These are phyloP conservation scores for Zapus hudsonius DNA, from an alignment of 2,113 vertebrate genomes.

Conservation along the genomic window DNA sequence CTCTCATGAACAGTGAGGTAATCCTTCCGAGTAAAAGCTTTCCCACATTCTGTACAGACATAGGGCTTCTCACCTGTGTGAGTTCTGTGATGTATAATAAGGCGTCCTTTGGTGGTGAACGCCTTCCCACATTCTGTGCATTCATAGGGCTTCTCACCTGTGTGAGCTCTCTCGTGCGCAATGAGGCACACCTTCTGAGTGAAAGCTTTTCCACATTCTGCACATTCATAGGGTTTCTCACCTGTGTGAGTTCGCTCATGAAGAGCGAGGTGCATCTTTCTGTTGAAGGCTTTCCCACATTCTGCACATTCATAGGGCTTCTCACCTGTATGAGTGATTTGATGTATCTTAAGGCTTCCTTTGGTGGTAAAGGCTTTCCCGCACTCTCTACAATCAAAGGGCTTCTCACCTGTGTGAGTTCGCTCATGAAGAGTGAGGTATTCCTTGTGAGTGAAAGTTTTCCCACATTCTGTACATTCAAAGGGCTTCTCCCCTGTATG, in stretches of 20 bases:
- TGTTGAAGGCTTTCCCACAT: constrained; percentile 18
- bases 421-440: not conserved
- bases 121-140: constrained; percentile 18
- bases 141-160: constrained; percentile 29
- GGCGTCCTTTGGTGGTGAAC: not conserved
- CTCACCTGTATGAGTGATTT: not conserved
- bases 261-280: not conserved
- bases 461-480: not conserved
- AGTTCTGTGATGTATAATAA: not conserved
- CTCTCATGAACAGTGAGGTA: not conserved
- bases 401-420: constrained; percentile 9
- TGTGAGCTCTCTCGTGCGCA: not conserved
- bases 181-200: not conserved
- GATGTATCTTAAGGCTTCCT: constrained; percentile 6
- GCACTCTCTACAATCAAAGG: constrained; percentile 5
- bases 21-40: constrained; percentile 2
- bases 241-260: constrained; percentile 22
- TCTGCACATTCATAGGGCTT: constrained; percentile 7
- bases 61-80: constrained; percentile 15
- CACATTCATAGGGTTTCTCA: not conserved
- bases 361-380: not conserved
- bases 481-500: constrained; percentile 2
- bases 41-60: not conserved
- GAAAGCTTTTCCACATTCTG: constrained; percentile 10
- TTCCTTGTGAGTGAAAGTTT: not conserved